phyloP scores from a whole-genome alignment of 2,797 vertebrate species.

The Gadopsis bispinosus region DNA sequence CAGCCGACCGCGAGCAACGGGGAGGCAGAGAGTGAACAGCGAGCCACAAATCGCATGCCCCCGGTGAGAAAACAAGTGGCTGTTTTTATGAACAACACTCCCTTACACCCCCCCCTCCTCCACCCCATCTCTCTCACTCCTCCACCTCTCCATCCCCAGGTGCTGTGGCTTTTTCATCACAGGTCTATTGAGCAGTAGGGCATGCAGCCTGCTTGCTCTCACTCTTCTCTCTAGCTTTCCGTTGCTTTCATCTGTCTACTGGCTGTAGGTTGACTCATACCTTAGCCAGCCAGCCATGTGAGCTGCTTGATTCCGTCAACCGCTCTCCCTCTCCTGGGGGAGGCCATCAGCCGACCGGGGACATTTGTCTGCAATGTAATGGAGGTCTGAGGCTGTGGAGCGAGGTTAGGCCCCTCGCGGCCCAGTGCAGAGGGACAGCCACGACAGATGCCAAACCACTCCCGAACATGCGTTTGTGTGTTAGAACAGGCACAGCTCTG shows the following conservation, averaged over 20 bases:
- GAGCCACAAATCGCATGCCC: slow-evolving; percentile 62
- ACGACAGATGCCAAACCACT: slow-evolving; percentile 68
- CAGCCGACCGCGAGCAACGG: slow-evolving; percentile 18
- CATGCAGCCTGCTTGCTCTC: slow-evolving; percentile 41
- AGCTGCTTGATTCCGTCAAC: slow-evolving; percentile 67
- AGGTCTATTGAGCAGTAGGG: slow-evolving; percentile 56
- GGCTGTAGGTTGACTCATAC: slow-evolving; percentile 63
- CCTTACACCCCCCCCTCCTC: slow-evolving; percentile 43
- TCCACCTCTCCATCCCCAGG: slow-evolving; percentile 57
- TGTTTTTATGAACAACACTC: slow-evolving; percentile 65
- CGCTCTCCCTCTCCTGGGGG: slow-evolving; percentile 53
- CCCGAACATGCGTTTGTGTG: slow-evolving; percentile 21
- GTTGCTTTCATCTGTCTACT: slow-evolving; percentile 55
- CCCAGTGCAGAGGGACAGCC: slow-evolving; percentile 60
- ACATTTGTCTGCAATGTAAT: slow-evolving; percentile 81
- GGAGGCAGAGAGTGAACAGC: slow-evolving; percentile 42
- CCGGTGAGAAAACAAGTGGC: slow-evolving; percentile 71
- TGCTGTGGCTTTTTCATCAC: slow-evolving; percentile 64
- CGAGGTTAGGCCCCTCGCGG: slow-evolving; percentile 63
- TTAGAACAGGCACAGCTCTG: slow-evolving; percentile 41
- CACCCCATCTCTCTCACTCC: slow-evolving; percentile 31
- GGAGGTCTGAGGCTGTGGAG: slow-evolving; percentile 73
- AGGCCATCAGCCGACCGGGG: slow-evolving; percentile 46
- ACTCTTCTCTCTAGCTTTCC: slow-evolving; percentile 10
- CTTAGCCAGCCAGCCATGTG: slow-evolving; percentile 53